phyloP scores from a whole-genome alignment of 2,888 invertebrate species.

The Mythimna albipuncta region DNA sequence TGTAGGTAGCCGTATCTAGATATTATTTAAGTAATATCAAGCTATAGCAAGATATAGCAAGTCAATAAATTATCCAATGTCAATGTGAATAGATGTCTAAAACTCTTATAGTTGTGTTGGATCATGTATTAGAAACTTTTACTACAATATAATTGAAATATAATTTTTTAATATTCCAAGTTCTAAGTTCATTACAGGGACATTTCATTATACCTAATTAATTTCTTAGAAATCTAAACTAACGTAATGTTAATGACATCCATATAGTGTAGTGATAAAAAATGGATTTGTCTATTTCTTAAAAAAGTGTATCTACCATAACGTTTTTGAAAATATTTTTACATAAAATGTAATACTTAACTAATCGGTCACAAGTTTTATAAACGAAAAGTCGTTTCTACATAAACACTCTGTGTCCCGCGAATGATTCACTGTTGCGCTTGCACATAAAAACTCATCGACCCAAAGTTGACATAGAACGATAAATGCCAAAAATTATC shows the following conservation, averaged over 20 bases:
- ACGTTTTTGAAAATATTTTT: too few species aligned
- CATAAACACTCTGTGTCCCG: conserved; percentile 64
- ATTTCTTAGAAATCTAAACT: not conserved
- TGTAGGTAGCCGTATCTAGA: too few species aligned
- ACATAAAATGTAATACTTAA: too few species aligned
- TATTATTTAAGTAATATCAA: not conserved
- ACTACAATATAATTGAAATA: too few species aligned
- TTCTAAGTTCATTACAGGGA: not conserved
- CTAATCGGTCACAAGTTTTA: not conserved
- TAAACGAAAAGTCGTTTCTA: conserved; percentile 46
- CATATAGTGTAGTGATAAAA: too few species aligned
- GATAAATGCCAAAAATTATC: conserved; percentile 83
- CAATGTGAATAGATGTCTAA: not conserved
- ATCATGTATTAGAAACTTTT: too few species aligned
- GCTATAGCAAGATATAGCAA: too few species aligned
- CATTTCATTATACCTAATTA: not conserved
- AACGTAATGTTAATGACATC: not conserved
- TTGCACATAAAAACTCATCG: conserved; percentile 79
- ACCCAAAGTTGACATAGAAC: conserved; percentile 83
- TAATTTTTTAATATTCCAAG: not conserved
- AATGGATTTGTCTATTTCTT: not conserved
- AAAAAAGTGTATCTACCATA: not conserved
- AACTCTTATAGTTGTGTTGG: too few species aligned
- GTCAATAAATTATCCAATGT: not conserved
- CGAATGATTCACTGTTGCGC: conserved; percentile 76